phyloP scores from a whole-genome alignment of 2,797 vertebrate genomes.

The Tokudaia muenninki region DNA sequence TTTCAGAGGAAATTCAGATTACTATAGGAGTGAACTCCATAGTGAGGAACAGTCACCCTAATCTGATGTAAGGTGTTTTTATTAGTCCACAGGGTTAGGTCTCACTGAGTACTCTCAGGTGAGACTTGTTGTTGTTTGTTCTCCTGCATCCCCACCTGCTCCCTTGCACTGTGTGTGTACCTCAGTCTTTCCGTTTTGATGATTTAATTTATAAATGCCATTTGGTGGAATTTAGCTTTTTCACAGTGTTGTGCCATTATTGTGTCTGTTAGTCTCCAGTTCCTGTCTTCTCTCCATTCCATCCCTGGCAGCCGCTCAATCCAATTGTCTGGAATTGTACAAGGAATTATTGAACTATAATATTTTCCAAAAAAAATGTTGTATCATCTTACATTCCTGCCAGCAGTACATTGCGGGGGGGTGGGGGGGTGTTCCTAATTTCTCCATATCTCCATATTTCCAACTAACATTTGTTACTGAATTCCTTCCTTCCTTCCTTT shows the following conservation, averaged over 20 bases:
- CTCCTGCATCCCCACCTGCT: not conserved
- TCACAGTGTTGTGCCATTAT: not conserved
- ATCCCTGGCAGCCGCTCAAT: not conserved
- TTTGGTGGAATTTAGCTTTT: not conserved
- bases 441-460: not conserved
- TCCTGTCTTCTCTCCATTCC: not conserved
- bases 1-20: not conserved
- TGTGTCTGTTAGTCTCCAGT: not conserved
- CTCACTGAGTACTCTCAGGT: not conserved
- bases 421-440: not conserved
- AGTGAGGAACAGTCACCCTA: not conserved
- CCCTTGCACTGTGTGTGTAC: not conserved
- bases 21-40: not conserved
- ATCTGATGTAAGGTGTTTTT: not conserved
- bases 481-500: not conserved
- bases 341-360: not conserved
- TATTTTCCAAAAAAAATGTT: not conserved
- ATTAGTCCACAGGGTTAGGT: not conserved
- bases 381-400: not conserved
- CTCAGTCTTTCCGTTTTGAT: not conserved
- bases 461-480: not conserved
- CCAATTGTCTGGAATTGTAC: not conserved
- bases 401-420: not conserved
- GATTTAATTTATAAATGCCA: not conserved
- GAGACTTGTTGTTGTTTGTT: not conserved